Base-by-base conservation (phyloP, 2,888 invertebrate genomes). In the Alcis repandata region DNA sequence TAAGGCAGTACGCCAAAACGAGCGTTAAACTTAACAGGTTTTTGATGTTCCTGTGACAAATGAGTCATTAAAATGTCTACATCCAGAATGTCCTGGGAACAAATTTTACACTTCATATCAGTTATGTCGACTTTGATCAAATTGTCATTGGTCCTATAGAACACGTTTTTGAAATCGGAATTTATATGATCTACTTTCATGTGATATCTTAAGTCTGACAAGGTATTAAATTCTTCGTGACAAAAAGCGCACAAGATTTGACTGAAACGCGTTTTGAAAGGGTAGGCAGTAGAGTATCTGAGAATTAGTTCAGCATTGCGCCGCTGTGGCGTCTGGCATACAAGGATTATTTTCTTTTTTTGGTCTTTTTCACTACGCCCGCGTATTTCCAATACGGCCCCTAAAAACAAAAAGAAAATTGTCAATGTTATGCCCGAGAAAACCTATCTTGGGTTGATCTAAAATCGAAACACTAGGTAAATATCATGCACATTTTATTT, bases 391-490 rank as follows among this genome's bases (percentile, higher is more conserved):
- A 90, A 88, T 83, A 85, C 86, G 83, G 84, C 79, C 80, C 92
- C 92, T 92, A 92, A 90, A 92, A 92, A 91, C 86, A 91, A 88
- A 91, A 91, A 90, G 84, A 88, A 86, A 82, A 81, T 84, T 84
- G 90, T 91, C 89, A 91, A 84, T 90, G 80, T 83, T 74, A 82
- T 79, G 80, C 79, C 83, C 79, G 46, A 40, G 41, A 19, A 75
- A 75, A 69, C 74, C 71, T 72, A 59, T 56, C 59, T 51, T 51
- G 49, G 48, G 41, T 22, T 49, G 20, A 53, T 40, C 32, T 66
- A 60, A 68, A 65, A 68, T 57, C 49, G 63, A 76, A 73, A 67
- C 59, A 67, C 56, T 54, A 61, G 11, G 13, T 32, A n/a, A 49
- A 70, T 19, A 33, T 62, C 76, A 79, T 77, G 76, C 79, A 75